Percentiles rank a stretch among this genome's conserved stretches.
Conservation (phyloP, 1,140 invertebrate genomes). For the Bacillus rossius region DNA sequence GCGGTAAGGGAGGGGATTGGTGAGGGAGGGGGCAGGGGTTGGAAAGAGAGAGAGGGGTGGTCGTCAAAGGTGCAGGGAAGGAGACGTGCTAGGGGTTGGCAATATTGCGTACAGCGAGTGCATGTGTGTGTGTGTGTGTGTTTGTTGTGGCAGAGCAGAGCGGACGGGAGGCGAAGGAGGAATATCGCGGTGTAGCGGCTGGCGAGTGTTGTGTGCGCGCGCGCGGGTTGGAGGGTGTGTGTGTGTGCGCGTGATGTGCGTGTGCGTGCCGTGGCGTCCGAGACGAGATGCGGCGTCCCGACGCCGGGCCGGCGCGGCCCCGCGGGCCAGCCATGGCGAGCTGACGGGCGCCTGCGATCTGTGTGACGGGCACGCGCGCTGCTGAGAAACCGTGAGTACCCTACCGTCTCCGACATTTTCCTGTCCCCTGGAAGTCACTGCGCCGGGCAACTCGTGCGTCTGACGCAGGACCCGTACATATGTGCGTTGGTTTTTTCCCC, state of each 20-base stretch:
- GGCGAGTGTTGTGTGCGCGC: background rate
- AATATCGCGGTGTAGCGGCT: slow-evolving; percentile 11
- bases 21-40: background rate
- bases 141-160: slow-evolving; percentile 8
- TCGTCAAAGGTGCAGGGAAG: slow-evolving; percentile 3
- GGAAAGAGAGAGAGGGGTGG: background rate
- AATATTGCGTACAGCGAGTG: background rate
- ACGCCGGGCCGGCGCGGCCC: background rate
- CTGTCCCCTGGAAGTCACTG: background rate
- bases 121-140: background rate
- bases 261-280: background rate
- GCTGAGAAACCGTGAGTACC: background rate
- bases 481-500: too few relatives aligned
- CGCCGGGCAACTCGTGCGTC: too few relatives aligned
- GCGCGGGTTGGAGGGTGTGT: background rate
- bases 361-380: background rate
- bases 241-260: background rate
- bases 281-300: background rate
- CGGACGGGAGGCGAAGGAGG: background rate
- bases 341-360: background rate
- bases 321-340: background rate
- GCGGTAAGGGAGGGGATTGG: too few relatives aligned
- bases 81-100: background rate
- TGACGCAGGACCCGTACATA: too few relatives aligned
- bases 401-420: too few relatives aligned